phyloP scores from a whole-genome alignment of 2,797 vertebrate species.

The Micropoecilia bifurca region DNA sequence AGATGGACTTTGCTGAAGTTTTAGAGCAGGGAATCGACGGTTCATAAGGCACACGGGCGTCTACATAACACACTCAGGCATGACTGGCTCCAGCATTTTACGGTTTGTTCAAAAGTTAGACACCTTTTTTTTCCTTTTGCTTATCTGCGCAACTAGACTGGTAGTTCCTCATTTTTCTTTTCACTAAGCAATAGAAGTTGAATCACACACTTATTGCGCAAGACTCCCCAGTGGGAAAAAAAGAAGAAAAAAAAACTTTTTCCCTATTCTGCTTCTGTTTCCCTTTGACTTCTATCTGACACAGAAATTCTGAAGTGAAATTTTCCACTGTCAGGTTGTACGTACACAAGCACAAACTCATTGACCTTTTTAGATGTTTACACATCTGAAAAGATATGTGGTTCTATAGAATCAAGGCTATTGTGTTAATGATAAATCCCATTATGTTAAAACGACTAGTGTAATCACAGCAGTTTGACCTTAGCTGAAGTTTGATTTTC shows the following conservation, averaged over 20 bases:
- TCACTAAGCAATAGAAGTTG: constrained; percentile 10
- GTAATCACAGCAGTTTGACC: constrained; percentile 63
- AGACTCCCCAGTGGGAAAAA: constrained; percentile 26
- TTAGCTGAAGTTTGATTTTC: constrained; percentile 20
- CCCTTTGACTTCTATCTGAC: constrained; percentile 36
- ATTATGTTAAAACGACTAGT: constrained; percentile 64
- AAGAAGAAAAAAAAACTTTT: constrained; percentile 20
- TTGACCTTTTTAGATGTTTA: constrained; percentile 58
- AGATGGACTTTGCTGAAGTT: constrained; percentile 21
- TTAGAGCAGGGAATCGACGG: constrained; percentile 28
- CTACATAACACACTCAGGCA: neutral
- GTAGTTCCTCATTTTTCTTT: constrained; percentile 34
- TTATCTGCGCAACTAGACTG: constrained; percentile 6
- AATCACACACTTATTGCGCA: constrained; percentile 45
- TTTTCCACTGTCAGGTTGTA: constrained; percentile 50
- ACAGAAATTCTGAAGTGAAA: constrained; percentile 45
- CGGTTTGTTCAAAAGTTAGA: constrained; percentile 3
- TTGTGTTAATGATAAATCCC: constrained; percentile 75
- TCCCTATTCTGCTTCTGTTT: constrained; percentile 39
- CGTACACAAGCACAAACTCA: constrained; percentile 35
- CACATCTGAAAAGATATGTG: constrained; percentile 40
- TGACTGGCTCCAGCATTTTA: constrained; percentile 11
- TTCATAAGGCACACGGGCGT: constrained; percentile 14
- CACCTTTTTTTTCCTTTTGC: neutral
- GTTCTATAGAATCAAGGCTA: constrained; percentile 38